Evolutionary conservation across 2,888 invertebrate genomes (phyloP).

Genomic region (Mesorhabditis spiculigera): DNA sequence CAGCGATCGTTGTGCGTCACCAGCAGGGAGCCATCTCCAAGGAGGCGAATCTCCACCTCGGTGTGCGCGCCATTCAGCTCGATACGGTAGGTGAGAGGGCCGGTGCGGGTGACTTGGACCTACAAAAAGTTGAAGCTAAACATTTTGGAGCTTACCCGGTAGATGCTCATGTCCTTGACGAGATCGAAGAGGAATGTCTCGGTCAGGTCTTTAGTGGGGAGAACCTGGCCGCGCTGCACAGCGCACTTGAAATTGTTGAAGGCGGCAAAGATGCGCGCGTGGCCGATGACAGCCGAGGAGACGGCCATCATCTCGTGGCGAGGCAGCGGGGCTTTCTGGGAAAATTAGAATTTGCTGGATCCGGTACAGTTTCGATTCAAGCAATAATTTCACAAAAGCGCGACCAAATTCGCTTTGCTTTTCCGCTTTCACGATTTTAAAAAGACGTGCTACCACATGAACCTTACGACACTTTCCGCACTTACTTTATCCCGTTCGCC

Average conservation of each 20-base stretch:
- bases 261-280: slow-evolving; percentile 44
- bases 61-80: slow-evolving; percentile 86
- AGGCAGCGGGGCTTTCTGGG: slow-evolving; percentile 37
- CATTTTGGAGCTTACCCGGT: slow-evolving; percentile 60
- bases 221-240: slow-evolving; percentile 64
- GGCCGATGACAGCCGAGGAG: slow-evolving; percentile 53
- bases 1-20: slow-evolving; percentile 86
- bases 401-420: no score
- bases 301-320: slow-evolving; percentile 51
- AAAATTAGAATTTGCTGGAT: neutral
- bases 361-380: no score
- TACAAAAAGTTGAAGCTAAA: slow-evolving; percentile 9
- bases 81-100: slow-evolving; percentile 84
- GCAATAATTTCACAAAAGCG: no score
- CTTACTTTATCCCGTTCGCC: neutral
- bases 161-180: slow-evolving; percentile 82
- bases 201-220: slow-evolving; percentile 83
- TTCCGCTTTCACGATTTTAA: no score
- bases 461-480: neutral
- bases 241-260: slow-evolving; percentile 53
- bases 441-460: no score
- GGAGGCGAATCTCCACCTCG: slow-evolving; percentile 66
- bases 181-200: slow-evolving; percentile 84
- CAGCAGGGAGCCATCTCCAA: slow-evolving; percentile 67
- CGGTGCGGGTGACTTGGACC: slow-evolving; percentile 77